Evolutionary conservation across 2,888 invertebrate species (phyloP).

Genomic region (Dioctria rufipes): DNA sequence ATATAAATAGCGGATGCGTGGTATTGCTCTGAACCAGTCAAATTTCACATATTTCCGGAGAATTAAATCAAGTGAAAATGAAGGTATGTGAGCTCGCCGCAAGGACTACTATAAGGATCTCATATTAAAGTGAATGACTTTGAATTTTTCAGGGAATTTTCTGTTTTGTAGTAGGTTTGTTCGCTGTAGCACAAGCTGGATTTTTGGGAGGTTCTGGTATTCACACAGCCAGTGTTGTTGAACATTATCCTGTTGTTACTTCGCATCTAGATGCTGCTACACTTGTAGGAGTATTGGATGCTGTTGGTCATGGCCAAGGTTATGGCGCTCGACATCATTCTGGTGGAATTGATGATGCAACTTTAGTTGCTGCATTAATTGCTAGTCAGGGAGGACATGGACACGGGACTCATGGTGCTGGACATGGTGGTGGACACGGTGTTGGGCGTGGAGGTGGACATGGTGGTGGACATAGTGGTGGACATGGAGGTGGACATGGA

Average conservation of each 20-base stretch:
- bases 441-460: neutral
- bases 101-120: neutral
- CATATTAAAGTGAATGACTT: neutral
- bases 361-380: neutral
- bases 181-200: neutral
- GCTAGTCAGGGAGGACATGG: neutral
- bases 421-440: neutral
- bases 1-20: neutral
- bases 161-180: neutral
- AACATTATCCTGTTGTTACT: neutral
- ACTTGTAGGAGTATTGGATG: neutral
- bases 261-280: slow-evolving; percentile 7
- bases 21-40: too few species aligned
- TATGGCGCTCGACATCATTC: neutral
- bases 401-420: neutral
- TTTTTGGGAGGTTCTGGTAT: neutral
- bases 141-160: slow-evolving; percentile 1
- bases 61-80: neutral
- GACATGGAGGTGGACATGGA: neutral
- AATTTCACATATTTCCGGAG: neutral
- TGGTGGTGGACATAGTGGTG: neutral
- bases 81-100: neutral
- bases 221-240: neutral
- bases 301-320: slow-evolving; percentile 1
- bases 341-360: slow-evolving; percentile 11